phyloP scores from a whole-genome alignment of 2,888 invertebrate species.

The Dasypolia templi region DNA sequence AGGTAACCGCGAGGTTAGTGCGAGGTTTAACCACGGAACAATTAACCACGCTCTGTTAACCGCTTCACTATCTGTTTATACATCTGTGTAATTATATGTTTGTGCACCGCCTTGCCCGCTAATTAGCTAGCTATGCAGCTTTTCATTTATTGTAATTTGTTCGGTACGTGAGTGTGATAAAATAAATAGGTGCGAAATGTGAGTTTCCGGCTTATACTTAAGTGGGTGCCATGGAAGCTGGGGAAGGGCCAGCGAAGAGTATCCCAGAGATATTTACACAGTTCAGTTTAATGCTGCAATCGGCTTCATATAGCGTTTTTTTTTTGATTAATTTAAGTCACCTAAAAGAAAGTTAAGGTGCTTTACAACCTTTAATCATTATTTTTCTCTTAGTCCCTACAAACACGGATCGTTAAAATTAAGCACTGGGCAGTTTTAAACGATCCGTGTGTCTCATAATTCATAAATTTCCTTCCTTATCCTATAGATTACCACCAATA shows the following conservation, averaged over 20 bases:
- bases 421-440: background rate
- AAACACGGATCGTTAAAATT: background rate
- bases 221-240: too few species aligned
- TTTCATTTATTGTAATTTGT: constrained; percentile 42
- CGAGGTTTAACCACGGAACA: constrained; percentile 49
- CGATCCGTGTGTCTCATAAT: too few species aligned
- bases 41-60: constrained; percentile 62
- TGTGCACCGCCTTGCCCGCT: constrained; percentile 46
- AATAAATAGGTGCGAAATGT: constrained; percentile 38
- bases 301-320: background rate
- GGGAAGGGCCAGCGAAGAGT: too few species aligned
- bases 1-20: constrained; percentile 52
- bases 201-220: constrained; percentile 17
- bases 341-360: background rate
- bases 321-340: background rate
- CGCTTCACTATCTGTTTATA: constrained; percentile 49
- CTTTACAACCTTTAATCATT: background rate
- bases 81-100: constrained; percentile 58
- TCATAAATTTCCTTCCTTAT: background rate
- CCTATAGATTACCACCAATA: background rate
- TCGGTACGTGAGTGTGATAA: background rate
- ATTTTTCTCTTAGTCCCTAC: background rate
- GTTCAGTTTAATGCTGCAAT: background rate
- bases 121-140: constrained; percentile 50
- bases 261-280: background rate